Conservation (phyloP, 2,888 invertebrate species). For the Cantharis lateralis region DNA sequence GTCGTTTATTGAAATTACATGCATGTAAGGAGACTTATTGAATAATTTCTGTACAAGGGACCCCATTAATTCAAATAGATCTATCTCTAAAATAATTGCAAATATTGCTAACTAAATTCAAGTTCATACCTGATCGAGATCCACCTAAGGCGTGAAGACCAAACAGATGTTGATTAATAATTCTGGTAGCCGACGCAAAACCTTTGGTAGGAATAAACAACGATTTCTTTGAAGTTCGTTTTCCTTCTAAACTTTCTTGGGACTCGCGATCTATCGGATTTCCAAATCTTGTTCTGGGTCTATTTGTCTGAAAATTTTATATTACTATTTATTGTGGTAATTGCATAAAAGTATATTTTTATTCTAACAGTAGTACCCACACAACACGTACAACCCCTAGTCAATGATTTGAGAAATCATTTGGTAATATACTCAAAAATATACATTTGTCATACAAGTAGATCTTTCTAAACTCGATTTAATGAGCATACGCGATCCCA, state of each 20-base stretch:
- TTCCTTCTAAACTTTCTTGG: constrained; percentile 60
- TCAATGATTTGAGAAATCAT: too few species aligned
- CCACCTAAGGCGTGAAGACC: constrained; percentile 63
- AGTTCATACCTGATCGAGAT: constrained; percentile 53
- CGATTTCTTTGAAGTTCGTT: constrained; percentile 55
- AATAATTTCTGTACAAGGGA: too few species aligned
- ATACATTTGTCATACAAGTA: too few species aligned
- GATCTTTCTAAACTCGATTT: too few species aligned
- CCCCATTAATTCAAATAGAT: too few species aligned
- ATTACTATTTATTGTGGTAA: background rate
- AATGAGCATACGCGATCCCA: too few species aligned
- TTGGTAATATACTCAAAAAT: too few species aligned
- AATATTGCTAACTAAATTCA: background rate
- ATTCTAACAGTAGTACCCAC: too few species aligned
- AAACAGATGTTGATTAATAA: constrained; percentile 76
- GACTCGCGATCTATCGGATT: constrained; percentile 56
- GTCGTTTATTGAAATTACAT: too few species aligned
- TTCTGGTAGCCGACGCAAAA: constrained; percentile 71
- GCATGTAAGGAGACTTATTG: too few species aligned
- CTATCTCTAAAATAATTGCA: too few species aligned
- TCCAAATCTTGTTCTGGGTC: constrained; percentile 58
- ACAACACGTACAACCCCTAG: too few species aligned
- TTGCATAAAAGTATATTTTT: background rate
- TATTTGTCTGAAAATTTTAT: constrained; percentile 40
- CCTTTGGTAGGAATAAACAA: constrained; percentile 68